These are phyloP conservation scores for Barypeithes pellucidus DNA, from an alignment of 2,888 invertebrate genomes.

Conservation along the genomic window DNA sequence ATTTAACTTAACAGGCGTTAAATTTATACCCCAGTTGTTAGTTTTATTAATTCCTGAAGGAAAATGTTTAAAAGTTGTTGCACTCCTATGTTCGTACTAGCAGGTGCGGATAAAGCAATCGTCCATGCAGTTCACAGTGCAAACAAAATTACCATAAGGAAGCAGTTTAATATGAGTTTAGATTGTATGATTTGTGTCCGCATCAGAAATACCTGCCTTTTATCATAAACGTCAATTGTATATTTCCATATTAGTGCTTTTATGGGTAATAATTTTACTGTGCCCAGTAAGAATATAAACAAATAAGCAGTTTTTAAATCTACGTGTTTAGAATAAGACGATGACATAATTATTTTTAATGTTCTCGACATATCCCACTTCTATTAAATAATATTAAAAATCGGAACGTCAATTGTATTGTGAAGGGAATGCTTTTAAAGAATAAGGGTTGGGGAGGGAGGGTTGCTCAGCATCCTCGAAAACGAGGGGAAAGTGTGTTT, in stretches of 20 bases:
- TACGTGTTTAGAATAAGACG: neutral
- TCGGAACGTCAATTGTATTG: too few species aligned
- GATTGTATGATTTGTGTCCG: too few species aligned
- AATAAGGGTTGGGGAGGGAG: too few species aligned
- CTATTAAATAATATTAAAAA: too few species aligned
- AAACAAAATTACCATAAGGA: neutral
- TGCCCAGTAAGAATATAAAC: neutral
- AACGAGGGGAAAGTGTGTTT: too few species aligned
- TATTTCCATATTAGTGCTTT: neutral
- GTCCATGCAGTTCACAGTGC: too few species aligned
- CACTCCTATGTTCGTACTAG: too few species aligned
- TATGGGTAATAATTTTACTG: neutral
- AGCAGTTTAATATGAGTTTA: neutral
- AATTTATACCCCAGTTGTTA: slow-evolving; percentile 23
- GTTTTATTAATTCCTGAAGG: slow-evolving; percentile 20
- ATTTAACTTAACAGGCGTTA: slow-evolving; percentile 19
- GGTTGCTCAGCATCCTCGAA: too few species aligned
- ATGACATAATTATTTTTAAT: too few species aligned
- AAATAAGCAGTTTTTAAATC: neutral
- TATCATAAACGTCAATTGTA: neutral
- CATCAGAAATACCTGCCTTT: neutral
- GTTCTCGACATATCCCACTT: too few species aligned
- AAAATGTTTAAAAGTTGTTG: neutral
- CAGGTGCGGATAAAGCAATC: too few species aligned
- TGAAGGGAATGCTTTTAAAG: too few species aligned